These are phyloP conservation scores for Mustelus asterias DNA, from an alignment of 2,113 vertebrate species.

Conservation along the genomic window DNA sequence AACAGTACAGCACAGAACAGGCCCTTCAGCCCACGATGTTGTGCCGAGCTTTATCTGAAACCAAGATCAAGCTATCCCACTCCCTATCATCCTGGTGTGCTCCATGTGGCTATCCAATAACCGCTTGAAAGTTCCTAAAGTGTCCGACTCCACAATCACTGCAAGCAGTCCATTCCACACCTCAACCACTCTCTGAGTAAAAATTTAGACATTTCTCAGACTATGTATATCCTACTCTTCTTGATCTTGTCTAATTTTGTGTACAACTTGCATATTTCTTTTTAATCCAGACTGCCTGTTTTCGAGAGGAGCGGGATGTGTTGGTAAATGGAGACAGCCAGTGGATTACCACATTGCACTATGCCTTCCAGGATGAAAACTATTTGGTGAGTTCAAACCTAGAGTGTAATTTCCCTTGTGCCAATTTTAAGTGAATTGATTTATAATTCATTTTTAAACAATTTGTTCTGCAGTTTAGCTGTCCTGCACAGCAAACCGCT, in stretches of 20 bases:
- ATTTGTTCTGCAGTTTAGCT: not conserved
- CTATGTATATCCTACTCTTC: not conserved
- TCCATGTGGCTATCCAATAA: too few relatives aligned
- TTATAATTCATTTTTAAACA: not conserved
- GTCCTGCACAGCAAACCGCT: too few relatives aligned
- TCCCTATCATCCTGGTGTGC: too few relatives aligned
- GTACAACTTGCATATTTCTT: constrained; percentile 40
- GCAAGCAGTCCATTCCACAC: too few relatives aligned
- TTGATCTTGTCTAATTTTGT: not conserved
- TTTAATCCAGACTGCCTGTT: constrained; percentile 83
- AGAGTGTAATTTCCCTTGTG: not conserved
- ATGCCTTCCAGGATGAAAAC: constrained; percentile 98
- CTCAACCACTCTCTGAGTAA: too few relatives aligned
- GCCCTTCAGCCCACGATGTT: too few relatives aligned
- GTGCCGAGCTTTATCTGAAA: too few relatives aligned
- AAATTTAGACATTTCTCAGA: not conserved
- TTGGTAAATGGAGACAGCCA: constrained; percentile 91
- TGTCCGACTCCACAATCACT: too few relatives aligned
- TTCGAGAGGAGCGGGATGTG: constrained; percentile 93
- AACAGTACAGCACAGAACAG: too few relatives aligned
- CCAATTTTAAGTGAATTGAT: not conserved
- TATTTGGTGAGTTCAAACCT: constrained; percentile 72
- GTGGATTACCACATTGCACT: constrained; percentile 97
- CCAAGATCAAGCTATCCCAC: too few relatives aligned
- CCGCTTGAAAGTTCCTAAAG: too few relatives aligned